These are phyloP conservation scores for Aphodius granarius DNA, from an alignment of 2,888 invertebrate genomes.

Conservation along the genomic window DNA sequence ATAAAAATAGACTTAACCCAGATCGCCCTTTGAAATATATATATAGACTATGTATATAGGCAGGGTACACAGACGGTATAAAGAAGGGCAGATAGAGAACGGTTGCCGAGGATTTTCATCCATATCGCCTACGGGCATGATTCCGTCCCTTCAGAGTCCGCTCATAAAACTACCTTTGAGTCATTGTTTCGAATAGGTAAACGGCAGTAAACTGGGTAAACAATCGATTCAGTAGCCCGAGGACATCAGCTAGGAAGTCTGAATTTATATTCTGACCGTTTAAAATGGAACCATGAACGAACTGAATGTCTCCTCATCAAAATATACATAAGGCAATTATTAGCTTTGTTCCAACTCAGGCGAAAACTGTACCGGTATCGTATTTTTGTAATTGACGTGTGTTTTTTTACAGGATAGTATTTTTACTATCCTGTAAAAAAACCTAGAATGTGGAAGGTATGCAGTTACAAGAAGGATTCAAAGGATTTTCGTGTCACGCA, in stretches of 20 bases:
- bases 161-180: slow-evolving; percentile 46
- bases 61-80: background rate
- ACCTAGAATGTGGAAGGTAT: too few species aligned
- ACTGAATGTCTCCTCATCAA: too few species aligned
- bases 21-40: background rate
- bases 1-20: background rate
- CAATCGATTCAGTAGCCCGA: slow-evolving; percentile 18
- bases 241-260: background rate
- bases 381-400: too few species aligned
- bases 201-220: slow-evolving; percentile 37
- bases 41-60: background rate
- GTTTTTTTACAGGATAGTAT: too few species aligned
- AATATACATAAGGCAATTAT: too few species aligned
- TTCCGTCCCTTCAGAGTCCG: slow-evolving; percentile 37
- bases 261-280: slow-evolving; percentile 21
- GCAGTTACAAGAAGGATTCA: background rate
- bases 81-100: background rate
- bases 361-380: too few species aligned
- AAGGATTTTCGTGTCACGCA: background rate
- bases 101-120: slow-evolving; percentile 24
- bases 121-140: slow-evolving; percentile 24
- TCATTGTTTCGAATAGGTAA: slow-evolving; percentile 47
- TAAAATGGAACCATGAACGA: background rate
- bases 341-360: too few species aligned
- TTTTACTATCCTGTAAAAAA: too few species aligned